Base-by-base conservation (phyloP, 2,113 vertebrate species). In the Oriolus oriolus region DNA sequence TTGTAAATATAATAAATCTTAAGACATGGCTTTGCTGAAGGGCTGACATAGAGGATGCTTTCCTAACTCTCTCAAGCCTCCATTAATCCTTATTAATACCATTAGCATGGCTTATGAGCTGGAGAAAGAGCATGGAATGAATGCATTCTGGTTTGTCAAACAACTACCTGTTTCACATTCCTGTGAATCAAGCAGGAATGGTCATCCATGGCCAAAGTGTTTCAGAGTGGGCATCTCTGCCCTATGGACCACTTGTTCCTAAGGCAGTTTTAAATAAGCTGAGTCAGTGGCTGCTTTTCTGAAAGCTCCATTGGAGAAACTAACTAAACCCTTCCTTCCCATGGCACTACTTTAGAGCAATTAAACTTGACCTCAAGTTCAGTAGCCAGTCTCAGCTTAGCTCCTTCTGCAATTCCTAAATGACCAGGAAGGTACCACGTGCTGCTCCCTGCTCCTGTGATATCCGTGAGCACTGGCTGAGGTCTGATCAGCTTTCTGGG, bases 11-110 rank as follows among this genome's bases (percentile, higher is more conserved):
- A 77, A 54, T 60, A 82, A 88, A 44, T 64, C 37, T 68, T 42
- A 82, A 95, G 78, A 42, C 13, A 14, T 1, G 10, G 63, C 57
- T 97, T 94, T 94, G 86, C 71, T 84, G 81, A 84, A 91, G 69
- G 65, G 41, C 84, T 93, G 84, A 80, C 71, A 60, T 54, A 57
- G 5, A 5, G 89, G 82, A 66, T 87, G 65, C 35, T 57, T 89
- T 96, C 57, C 64, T 95, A 91, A 90, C 80, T 93, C 91, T 89
- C 92, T 80, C 91, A 92, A 93, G 73, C 70, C 70, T 84, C 50
- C 73, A 44, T 94, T 94, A 96, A 96, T 89, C 85, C 77, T 90
- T 81, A 87, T 90, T 96, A 96, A 96, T 84, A 57, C 47, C 26
- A 68, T 92, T 89, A 95, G 63, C 79, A 94, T 39, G 87, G 89